Base-by-base conservation (phyloP, 2,113 vertebrate genomes). In the Archocentrus centrarchus region DNA sequence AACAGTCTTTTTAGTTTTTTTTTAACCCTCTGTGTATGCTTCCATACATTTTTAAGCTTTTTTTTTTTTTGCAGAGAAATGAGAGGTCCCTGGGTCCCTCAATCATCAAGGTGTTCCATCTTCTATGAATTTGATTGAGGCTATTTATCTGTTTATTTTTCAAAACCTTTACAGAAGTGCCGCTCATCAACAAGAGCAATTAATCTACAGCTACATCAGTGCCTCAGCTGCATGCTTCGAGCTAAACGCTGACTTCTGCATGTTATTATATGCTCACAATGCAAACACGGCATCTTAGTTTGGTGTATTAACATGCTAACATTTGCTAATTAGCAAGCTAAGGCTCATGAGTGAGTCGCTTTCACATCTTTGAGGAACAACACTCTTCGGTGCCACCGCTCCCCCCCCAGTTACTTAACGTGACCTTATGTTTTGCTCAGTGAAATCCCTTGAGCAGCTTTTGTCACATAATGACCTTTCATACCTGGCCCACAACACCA, bases 391-490 rank as follows among this genome's bases (percentile, higher is more conserved):
- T 11, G 64, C 79, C 76, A 66, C 58, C 68, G 84, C 24, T n/a
- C 80, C 87, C 86, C 87, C 87, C 37, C 59, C 82, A 86, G 80
- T 91, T 88, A 88, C 86, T 90, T 87, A 50, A 50, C 64, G 57
- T 93, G 93, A 95, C 94, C 94, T 94, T 94, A 90, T 91, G 85
- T 85, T 93, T 80, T 89, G 88, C 92, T 88, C 88, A 63, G 82
- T 79, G 60, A 83, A 91, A 63, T 89, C 91, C 94, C 93, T 83
- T 75, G 59, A 94, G 92, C 90, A 83, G 84, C 84, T 89, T 92
- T 91, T 91, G 92, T 90, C 90, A 80, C 86, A 83, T 81, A 68
- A 87, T 92, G 93, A 93, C 94, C 93, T 95, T 95, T 94, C 77
- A 86, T 88, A 89, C 91, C 89, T 92, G 91, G 73, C 79, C 82